Evolutionary conservation across 2,113 vertebrate species (phyloP).

Genomic region (Poeciliopsis turrubarensis): DNA sequence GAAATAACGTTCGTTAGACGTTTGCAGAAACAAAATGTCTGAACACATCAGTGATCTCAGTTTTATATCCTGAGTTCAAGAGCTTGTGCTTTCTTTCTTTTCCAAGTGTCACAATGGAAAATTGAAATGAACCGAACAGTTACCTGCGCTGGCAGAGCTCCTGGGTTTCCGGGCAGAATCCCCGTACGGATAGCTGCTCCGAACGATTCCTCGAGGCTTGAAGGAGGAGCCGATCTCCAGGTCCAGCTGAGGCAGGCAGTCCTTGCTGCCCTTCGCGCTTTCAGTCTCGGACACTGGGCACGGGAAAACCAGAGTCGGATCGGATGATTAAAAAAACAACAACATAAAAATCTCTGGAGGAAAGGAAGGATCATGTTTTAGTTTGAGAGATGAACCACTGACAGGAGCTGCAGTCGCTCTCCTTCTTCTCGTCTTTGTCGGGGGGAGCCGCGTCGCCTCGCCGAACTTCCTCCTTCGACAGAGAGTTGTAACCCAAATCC

Average conservation of each 20-base stretch:
- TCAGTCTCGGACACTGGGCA: slow-evolving; percentile 75
- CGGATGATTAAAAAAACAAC: slow-evolving; percentile 18
- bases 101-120: neutral
- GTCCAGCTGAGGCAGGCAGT: slow-evolving; percentile 74
- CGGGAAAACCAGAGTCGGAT: slow-evolving; percentile 16
- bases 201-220: slow-evolving; percentile 69
- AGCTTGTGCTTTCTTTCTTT: neutral
- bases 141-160: slow-evolving; percentile 66
- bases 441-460: slow-evolving; percentile 57
- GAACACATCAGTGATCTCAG: too few relatives aligned
- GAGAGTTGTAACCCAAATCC: slow-evolving; percentile 88
- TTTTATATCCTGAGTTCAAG: neutral
- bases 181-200: slow-evolving; percentile 62
- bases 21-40: too few relatives aligned
- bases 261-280: slow-evolving; percentile 75
- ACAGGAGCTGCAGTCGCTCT: slow-evolving; percentile 78
- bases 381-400: slow-evolving; percentile 44
- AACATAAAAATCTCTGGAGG: slow-evolving; percentile 27
- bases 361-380: slow-evolving; percentile 5
- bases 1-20: neutral
- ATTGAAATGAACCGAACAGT: neutral
- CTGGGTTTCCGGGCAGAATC: slow-evolving; percentile 54
- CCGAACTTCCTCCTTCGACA: slow-evolving; percentile 90
- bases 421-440: slow-evolving; percentile 70
- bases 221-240: slow-evolving; percentile 54